Evolutionary conservation across 2,888 invertebrate species (phyloP).

Genomic region (Campoplex nolae): DNA sequence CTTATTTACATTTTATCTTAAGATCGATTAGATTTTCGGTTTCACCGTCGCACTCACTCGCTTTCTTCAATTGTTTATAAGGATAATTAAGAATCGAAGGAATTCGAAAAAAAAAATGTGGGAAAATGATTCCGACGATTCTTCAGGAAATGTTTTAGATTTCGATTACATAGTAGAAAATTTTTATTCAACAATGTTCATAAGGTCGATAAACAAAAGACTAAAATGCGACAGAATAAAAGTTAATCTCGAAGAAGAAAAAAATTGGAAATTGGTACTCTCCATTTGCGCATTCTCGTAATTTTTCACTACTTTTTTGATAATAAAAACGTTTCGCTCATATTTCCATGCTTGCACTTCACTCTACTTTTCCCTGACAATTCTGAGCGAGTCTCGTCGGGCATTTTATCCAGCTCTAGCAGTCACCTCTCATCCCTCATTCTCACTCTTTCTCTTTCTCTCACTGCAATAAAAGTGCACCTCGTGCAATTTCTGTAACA

Average conservation of each 20-base stretch:
- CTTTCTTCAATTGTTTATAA: constrained; percentile 24
- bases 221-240: background rate
- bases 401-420: constrained; percentile 52
- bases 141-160: background rate
- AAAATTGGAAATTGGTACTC: constrained; percentile 14
- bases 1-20: constrained; percentile 22
- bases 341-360: constrained; percentile 47
- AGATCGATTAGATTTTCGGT: constrained; percentile 17
- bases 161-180: too few species aligned
- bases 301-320: constrained; percentile 9
- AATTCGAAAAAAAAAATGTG: background rate
- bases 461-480: constrained; percentile 60
- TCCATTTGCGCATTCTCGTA: background rate
- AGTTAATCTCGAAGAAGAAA: background rate
- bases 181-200: too few species aligned
- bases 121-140: too few species aligned
- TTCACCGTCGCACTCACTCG: constrained; percentile 55
- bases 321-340: constrained; percentile 21
- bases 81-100: background rate
- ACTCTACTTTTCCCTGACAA: constrained; percentile 32
- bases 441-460: background rate
- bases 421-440: constrained; percentile 11
- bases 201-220: too few species aligned
- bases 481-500: constrained; percentile 67
- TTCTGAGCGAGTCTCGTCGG: constrained; percentile 28